phyloP scores from a whole-genome alignment of 1,140 invertebrate genomes.

The Cephus cinctus region DNA sequence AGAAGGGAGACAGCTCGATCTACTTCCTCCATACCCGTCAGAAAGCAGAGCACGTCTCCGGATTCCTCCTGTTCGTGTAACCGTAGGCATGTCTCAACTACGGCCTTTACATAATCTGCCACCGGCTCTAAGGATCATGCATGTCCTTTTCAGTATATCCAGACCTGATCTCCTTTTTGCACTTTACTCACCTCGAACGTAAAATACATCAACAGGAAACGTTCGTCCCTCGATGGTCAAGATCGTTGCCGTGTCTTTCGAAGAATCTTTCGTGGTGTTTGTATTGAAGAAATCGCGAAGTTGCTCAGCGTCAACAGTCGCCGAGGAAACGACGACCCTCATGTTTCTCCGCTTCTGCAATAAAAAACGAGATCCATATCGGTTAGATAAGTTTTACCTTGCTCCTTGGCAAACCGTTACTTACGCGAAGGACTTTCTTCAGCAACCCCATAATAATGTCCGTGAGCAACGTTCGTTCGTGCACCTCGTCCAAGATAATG shows the following conservation, averaged over 20 bases:
- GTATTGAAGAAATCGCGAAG: conserved; percentile 88
- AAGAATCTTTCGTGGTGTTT: conserved; percentile 57
- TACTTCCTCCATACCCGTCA: conserved; percentile 94
- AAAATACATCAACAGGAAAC: conserved; percentile 87
- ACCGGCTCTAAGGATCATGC: conserved; percentile 66
- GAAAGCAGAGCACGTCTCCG: conserved; percentile 91
- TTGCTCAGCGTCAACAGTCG: conserved; percentile 90
- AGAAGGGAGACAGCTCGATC: conserved; percentile 70
- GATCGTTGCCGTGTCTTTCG: conserved; percentile 74
- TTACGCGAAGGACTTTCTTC: conserved; percentile 85
- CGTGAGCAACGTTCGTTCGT: conserved; percentile 89
- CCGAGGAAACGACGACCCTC: conserved; percentile 88
- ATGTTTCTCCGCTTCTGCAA: conserved; percentile 80
- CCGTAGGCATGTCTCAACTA: conserved; percentile 85
- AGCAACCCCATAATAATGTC: conserved; percentile 93
- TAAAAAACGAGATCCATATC: conserved; percentile 9
- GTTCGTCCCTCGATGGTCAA: conserved; percentile 86
- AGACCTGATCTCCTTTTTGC: conserved; percentile 4
- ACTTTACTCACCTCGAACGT: conserved; percentile 63
- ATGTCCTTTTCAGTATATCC: background rate
- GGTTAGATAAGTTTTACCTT: background rate
- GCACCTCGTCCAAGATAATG: conserved; percentile 95
- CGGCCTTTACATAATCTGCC: conserved; percentile 85
- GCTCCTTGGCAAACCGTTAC: too few relatives aligned
- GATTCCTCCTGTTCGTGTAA: conserved; percentile 80